Conservation (phyloP, 2,888 invertebrate species). For the Aleiodes alternator region DNA sequence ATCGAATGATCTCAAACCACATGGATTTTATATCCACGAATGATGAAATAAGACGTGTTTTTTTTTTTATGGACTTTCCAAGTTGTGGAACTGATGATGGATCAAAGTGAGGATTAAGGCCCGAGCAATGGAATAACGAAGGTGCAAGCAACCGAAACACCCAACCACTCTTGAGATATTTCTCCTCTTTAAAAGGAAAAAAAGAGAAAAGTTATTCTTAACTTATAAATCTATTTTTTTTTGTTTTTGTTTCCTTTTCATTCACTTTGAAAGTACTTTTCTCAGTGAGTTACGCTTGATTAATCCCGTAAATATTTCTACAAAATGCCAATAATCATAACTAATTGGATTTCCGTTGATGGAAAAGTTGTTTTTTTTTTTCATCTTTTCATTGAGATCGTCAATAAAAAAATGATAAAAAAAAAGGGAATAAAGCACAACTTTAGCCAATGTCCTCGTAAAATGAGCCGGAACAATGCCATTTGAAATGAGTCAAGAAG, state of each 20-base stretch:
- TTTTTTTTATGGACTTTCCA: background rate
- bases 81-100: background rate
- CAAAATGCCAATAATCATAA: slow-evolving; percentile 25
- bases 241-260: background rate
- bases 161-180: background rate
- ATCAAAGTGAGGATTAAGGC: background rate
- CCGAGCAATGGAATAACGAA: slow-evolving; percentile 12
- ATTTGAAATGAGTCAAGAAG: slow-evolving; percentile 15
- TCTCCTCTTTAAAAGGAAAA: background rate
- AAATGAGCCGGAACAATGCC: background rate
- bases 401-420: background rate
- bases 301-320: slow-evolving; percentile 1
- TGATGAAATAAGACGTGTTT: background rate
- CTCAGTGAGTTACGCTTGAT: background rate
- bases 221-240: background rate
- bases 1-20: slow-evolving; percentile 1
- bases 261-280: slow-evolving; percentile 23
- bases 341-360: slow-evolving; percentile 25
- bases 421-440: background rate
- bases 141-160: slow-evolving; percentile 28
- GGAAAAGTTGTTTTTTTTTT: background rate
- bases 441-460: background rate
- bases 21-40: background rate
- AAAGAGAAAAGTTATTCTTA: background rate
- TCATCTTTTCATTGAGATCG: no score